Percentiles rank a stretch among this genome's conserved stretches.
These are phyloP conservation scores for Dasyprocta punctata DNA, from an alignment of 2,113 vertebrate species.

Conservation along the genomic window DNA sequence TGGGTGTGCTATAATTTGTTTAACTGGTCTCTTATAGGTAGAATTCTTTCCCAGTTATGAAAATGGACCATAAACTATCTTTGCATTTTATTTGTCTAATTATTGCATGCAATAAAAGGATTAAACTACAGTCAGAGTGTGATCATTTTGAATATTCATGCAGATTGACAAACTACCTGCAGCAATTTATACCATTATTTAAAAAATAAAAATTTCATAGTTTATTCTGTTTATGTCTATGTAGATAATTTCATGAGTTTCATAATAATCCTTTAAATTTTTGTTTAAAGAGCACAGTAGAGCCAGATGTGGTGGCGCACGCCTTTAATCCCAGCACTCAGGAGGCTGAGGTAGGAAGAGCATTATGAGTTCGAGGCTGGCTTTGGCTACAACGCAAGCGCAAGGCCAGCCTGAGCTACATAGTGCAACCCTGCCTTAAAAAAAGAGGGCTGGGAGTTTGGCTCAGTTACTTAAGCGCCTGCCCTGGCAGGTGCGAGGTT, in stretches of 20 bases:
- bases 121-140: neutral
- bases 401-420: no score
- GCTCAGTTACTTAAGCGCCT: no score
- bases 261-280: conserved; percentile 3
- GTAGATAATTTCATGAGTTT: neutral
- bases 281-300: neutral
- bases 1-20: neutral
- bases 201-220: neutral
- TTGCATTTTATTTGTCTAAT: neutral
- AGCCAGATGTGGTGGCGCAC: no score
- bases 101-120: neutral
- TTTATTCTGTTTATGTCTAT: conserved; percentile 16
- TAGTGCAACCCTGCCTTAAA: no score
- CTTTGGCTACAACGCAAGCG: no score
- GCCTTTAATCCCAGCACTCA: no score
- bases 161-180: neutral
- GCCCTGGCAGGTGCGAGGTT: no score
- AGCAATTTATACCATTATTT: neutral
- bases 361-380: no score
- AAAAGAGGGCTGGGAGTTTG: no score
- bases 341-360: no score
- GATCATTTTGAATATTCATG: conserved; percentile 27
- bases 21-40: neutral
- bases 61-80: neutral
- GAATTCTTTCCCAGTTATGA: conserved; percentile 12